Evolutionary conservation across 2,888 invertebrate genomes (phyloP), one percentile per base, ranked within the genome.

Genomic region (Cataglyphis altisquamis): DNA sequence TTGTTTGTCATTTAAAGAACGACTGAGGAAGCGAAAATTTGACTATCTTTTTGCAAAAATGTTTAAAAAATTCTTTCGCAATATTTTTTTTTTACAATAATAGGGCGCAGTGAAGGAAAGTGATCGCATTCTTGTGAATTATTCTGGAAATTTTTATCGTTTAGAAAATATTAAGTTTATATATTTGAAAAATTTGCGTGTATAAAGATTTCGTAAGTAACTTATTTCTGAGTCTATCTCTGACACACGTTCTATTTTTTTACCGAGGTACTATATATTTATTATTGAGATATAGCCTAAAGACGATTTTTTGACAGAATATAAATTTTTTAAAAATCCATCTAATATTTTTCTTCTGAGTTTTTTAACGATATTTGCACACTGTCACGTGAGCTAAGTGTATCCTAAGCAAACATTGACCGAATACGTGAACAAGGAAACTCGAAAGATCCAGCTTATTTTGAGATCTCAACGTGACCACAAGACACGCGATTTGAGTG

Each of bases 31-130:
- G 92, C 81, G 90, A 91, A 21, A 21, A 82, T 57, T 75, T 84
- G 93, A 93, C 93, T 93, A 93, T 91, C 91, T 88, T 92, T 92
- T 92, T 84, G 48, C 62, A 12, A 45, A 55, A 62, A 81, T 32
- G 21, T 52, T 1, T 8, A 10, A 3, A 45, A 45, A 45, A n/a
- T 66, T 3, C 15, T 41, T 41, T 60, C 15, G 3, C 62, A 36
- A 36, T 73, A 45, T 21, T 41, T 55, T 32, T 36, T 57, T 29
- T 29, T 29, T 2, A 15, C 21, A 2, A n/a, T 32, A 1, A 5
- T 0, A 8, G 3, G 25, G 39, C 15, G 29, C 12, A 2, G 15
- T 15, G 1, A 25, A 25, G 8, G 3, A n/a, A 3, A 68, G 12
- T 45, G 3, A 29, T 5, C 8, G 3, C n/a, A 0, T 68, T 32